Percentiles rank a stretch among this genome's conserved stretches.
These are phyloP conservation scores for Euthynnus affinis DNA, from an alignment of 2,797 vertebrate species.

Conservation along the genomic window DNA sequence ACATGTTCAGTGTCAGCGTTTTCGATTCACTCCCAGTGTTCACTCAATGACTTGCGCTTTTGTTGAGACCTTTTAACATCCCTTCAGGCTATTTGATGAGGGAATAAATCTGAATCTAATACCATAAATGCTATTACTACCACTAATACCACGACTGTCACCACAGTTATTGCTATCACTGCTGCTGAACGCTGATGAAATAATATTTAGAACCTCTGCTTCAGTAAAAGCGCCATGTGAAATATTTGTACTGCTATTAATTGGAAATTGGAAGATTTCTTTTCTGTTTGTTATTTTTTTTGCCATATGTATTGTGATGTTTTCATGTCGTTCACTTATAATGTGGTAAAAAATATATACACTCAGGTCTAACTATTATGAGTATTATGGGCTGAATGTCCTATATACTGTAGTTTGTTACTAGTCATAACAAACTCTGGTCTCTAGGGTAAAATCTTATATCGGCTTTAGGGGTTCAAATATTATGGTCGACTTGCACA, in stretches of 20 bases:
- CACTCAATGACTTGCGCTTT: constrained; percentile 17
- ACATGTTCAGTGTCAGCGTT: constrained; percentile 26
- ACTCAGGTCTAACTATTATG: background rate
- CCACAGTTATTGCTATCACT: background rate
- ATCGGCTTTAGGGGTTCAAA: background rate
- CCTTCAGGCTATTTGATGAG: constrained; percentile 6
- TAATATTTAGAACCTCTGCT: too few species aligned
- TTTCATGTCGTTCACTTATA: background rate
- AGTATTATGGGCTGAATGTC: background rate
- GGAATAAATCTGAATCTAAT: constrained; percentile 5
- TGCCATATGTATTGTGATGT: background rate
- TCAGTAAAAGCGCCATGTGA: background rate
- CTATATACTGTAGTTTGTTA: background rate
- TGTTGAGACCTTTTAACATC: constrained; percentile 17
- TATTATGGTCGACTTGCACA: background rate
- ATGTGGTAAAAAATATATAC: background rate
- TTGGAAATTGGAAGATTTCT: background rate
- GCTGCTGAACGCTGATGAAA: background rate
- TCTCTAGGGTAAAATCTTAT: background rate
- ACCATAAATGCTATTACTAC: background rate
- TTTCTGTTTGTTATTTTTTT: background rate
- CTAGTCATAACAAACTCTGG: background rate
- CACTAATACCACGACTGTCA: background rate
- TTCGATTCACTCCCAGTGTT: constrained; percentile 29
- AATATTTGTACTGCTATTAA: background rate